Conservation (phyloP, 1,140 invertebrate species). For the Meloidogyne chitwoodi region DNA sequence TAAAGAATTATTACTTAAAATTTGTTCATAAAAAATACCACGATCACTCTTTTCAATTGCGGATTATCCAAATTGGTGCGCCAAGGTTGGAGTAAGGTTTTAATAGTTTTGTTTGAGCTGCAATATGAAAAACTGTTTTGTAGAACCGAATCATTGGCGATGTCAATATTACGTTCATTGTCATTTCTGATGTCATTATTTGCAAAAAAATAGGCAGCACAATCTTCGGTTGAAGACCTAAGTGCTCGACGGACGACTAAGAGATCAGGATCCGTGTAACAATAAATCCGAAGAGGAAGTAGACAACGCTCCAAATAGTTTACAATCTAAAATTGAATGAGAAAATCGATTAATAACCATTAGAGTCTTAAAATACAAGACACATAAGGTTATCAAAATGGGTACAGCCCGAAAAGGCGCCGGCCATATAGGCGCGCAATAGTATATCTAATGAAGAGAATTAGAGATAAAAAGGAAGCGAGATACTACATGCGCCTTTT, state of each 20-base stretch:
- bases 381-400: no score
- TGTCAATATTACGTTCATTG: neutral
- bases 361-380: neutral
- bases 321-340: constrained; percentile 50
- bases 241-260: constrained; percentile 44
- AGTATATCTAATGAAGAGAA: no score
- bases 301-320: constrained; percentile 57
- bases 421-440: no score
- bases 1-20: neutral
- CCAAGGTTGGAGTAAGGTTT: constrained; percentile 4
- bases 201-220: constrained; percentile 47
- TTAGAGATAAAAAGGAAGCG: no score
- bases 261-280: constrained; percentile 56
- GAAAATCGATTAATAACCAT: constrained; percentile 3
- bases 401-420: no score
- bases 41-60: neutral
- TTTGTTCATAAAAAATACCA: constrained; percentile 10
- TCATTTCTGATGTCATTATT: constrained; percentile 5
- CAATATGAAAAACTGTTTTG: constrained; percentile 25
- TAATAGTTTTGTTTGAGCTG: constrained; percentile 32
- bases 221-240: constrained; percentile 36
- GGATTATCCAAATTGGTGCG: neutral
- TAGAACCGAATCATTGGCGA: neutral
- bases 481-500: no score
- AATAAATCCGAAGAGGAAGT: constrained; percentile 53